These are phyloP conservation scores for Xiphydria camelus DNA, from an alignment of 2,888 invertebrate species.

Conservation along the genomic window DNA sequence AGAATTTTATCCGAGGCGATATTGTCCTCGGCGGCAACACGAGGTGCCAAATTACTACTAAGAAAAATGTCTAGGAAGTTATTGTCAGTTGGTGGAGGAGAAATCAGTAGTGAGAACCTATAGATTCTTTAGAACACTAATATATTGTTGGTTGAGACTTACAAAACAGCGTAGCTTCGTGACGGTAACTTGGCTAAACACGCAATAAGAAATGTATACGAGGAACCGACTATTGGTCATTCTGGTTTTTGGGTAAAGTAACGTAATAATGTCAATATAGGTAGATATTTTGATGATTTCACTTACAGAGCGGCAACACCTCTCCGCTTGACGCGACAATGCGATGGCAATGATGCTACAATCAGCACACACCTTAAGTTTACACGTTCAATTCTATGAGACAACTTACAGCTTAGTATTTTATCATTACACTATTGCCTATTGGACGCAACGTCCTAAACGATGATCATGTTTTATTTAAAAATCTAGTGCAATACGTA, in stretches of 20 bases:
- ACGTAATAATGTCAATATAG: slow-evolving; percentile 17
- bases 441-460: slow-evolving; percentile 15
- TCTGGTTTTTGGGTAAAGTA: slow-evolving; percentile 5
- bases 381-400: slow-evolving; percentile 44
- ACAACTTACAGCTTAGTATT: slow-evolving; percentile 46
- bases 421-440: slow-evolving; percentile 36
- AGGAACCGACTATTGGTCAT: too few species aligned
- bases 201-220: slow-evolving; percentile 27
- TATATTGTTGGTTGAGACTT: background rate
- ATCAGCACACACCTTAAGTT: slow-evolving; percentile 56
- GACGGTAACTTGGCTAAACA: slow-evolving; percentile 29
- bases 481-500: slow-evolving; percentile 51
- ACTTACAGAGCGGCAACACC: slow-evolving; percentile 58
- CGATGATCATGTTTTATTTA: slow-evolving; percentile 33
- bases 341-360: slow-evolving; percentile 57
- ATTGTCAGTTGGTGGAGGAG: background rate
- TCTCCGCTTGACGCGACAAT: slow-evolving; percentile 56
- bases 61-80: slow-evolving; percentile 14
- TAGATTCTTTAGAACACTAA: too few species aligned
- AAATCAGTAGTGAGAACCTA: too few species aligned
- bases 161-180: slow-evolving; percentile 1
- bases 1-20: slow-evolving; percentile 6
- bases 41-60: slow-evolving; percentile 13
- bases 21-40: slow-evolving; percentile 17
- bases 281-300: slow-evolving; percentile 47